These are phyloP conservation scores for Drosophila sordidula DNA, from an alignment of 2,888 invertebrate genomes.

Conservation along the genomic window DNA sequence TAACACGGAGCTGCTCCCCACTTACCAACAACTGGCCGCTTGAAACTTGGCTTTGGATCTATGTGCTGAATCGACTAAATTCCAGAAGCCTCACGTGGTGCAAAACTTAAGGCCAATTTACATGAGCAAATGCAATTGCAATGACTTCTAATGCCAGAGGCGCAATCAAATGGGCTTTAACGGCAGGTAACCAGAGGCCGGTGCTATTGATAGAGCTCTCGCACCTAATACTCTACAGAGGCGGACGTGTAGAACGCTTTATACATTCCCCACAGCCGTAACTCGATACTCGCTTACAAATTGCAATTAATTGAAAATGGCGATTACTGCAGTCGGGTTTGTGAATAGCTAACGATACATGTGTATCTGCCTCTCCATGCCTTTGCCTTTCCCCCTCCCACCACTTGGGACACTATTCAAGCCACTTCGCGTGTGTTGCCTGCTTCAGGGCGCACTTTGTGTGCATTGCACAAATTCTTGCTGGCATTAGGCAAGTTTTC, in stretches of 20 bases:
- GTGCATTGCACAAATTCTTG: conserved; percentile 63
- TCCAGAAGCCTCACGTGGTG: conserved; percentile 40
- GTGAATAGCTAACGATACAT: conserved; percentile 28
- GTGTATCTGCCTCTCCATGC: conserved; percentile 22
- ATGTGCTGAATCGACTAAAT: conserved; percentile 28
- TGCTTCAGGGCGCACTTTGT: conserved; percentile 45
- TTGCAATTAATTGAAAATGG: conserved; percentile 83
- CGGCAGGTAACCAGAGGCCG: conserved; percentile 13
- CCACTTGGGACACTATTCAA: conserved; percentile 1
- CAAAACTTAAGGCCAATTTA: conserved; percentile 83
- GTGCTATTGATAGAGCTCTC: conserved; percentile 3
- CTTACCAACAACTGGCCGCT: background rate
- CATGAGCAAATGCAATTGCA: conserved; percentile 84
- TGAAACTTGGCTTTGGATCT: conserved; percentile 9
- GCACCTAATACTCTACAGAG: conserved; percentile 30
- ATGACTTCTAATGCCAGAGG: conserved; percentile 79
- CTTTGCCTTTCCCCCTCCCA: background rate
- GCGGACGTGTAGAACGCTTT: conserved; percentile 54
- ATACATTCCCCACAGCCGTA: conserved; percentile 55
- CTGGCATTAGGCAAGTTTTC: conserved; percentile 55
- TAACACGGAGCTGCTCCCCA: conserved; percentile 1
- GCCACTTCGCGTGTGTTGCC: conserved; percentile 31
- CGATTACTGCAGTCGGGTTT: conserved; percentile 67
- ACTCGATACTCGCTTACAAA: conserved; percentile 81
- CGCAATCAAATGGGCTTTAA: conserved; percentile 82